phyloP scores from a whole-genome alignment of 2,797 vertebrate genomes.

The Tragelaphus eurycerus region DNA sequence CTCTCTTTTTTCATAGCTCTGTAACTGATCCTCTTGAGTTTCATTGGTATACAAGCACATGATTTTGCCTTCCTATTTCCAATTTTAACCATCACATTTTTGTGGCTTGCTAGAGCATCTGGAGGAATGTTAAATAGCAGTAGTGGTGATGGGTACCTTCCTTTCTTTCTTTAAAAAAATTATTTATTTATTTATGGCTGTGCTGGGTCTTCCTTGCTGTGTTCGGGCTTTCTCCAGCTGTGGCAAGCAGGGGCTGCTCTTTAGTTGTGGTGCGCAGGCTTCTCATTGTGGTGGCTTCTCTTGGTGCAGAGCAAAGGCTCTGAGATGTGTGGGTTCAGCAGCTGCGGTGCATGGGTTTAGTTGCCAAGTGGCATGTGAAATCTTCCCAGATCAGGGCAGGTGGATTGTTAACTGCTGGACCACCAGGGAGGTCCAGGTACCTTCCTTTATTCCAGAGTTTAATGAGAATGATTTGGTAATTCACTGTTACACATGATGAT shows the following conservation, averaged over 20 bases:
- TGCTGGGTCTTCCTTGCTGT: background rate
- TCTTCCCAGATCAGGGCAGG: background rate
- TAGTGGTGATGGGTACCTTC: background rate
- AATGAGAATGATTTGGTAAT: constrained; percentile 19
- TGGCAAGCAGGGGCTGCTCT: background rate
- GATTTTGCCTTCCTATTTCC: background rate
- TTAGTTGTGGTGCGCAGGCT: accelerated
- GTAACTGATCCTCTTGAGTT: background rate
- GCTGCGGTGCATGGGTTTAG: background rate
- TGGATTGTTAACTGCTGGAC: background rate
- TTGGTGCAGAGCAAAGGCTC: background rate
- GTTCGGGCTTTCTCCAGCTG: background rate
- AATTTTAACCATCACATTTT: background rate
- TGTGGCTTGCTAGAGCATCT: background rate
- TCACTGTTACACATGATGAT: background rate
- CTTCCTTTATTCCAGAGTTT: constrained; percentile 1
- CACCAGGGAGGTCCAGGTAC: background rate
- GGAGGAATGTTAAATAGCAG: background rate
- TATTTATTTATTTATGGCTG: background rate
- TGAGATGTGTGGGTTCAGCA: background rate
- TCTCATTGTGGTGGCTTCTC: background rate
- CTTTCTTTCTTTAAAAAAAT: background rate
- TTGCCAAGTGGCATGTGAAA: background rate
- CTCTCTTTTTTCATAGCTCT: background rate
- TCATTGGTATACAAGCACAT: background rate